phyloP scores from a whole-genome alignment of 2,113 vertebrate genomes.

The Cheilinus undulatus region DNA sequence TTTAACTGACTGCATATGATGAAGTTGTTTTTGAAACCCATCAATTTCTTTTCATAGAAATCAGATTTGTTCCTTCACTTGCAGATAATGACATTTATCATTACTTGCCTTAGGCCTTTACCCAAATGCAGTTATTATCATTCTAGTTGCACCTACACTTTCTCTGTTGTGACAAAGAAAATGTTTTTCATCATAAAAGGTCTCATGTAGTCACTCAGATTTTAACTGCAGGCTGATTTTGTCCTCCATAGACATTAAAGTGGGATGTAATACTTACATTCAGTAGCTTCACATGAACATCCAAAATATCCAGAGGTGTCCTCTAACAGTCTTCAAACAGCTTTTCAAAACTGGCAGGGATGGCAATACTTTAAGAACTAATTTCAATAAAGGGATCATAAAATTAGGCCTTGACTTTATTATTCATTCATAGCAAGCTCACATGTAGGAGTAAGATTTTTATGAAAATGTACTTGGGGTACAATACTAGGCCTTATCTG shows the following conservation, averaged over 20 bases:
- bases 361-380: conserved; percentile 1
- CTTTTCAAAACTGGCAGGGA: not conserved
- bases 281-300: conserved; percentile 17
- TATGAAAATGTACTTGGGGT: conserved; percentile 24
- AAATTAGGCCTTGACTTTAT: conserved; percentile 1
- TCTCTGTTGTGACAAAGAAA: not conserved
- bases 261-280: conserved; percentile 34
- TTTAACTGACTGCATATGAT: not conserved
- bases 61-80: not conserved
- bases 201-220: not conserved
- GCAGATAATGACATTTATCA: conserved; percentile 15
- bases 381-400: not conserved
- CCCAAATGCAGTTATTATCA: not conserved
- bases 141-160: not conserved
- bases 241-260: conserved; percentile 25
- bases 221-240: conserved; percentile 22
- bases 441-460: conserved; percentile 14
- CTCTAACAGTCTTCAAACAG: conserved; percentile 8
- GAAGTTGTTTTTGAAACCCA: not conserved
- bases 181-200: not conserved
- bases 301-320: not conserved
- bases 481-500: conserved; percentile 31
- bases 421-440: conserved; percentile 25
- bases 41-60: not conserved
- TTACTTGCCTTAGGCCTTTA: not conserved